A percentile compares a stretch with the other conserved stretches of the same genome.
These are phyloP conservation scores for Ferrisia virgata DNA, from an alignment of 2,888 invertebrate genomes.

Conservation along the genomic window DNA sequence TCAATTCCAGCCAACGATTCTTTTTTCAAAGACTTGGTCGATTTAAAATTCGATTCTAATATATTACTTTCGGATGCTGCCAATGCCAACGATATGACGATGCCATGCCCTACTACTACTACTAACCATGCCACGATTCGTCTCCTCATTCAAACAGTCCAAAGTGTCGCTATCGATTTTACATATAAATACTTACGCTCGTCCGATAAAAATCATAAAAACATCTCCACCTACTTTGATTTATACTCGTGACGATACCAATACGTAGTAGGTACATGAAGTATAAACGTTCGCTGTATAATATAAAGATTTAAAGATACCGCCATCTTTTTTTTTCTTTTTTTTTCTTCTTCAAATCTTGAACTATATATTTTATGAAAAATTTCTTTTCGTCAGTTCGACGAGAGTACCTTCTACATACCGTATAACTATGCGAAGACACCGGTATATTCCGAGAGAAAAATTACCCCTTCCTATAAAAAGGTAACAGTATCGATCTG, in stretches of 20 bases:
- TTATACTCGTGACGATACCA: neutral
- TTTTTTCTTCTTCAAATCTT: neutral
- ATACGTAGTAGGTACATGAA: neutral
- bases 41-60: too few relatives aligned
- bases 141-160: too few relatives aligned
- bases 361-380: neutral
- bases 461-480: neutral
- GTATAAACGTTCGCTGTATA: neutral
- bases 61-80: too few relatives aligned
- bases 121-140: neutral
- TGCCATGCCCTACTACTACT: too few relatives aligned
- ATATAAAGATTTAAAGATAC: neutral
- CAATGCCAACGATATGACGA: neutral
- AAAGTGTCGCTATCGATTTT: neutral
- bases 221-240: neutral
- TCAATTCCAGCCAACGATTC: too few relatives aligned
- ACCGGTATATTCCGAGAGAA: neutral
- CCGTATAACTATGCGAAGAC: neutral
- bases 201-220: conserved; percentile 5
- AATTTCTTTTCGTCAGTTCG: neutral
- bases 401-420: too few relatives aligned
- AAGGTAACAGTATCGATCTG: neutral
- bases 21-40: too few relatives aligned
- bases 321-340: neutral
- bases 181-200: neutral